Evolutionary conservation across 2,888 invertebrate species (phyloP).

Genomic region (Chymomyza procnemis): DNA sequence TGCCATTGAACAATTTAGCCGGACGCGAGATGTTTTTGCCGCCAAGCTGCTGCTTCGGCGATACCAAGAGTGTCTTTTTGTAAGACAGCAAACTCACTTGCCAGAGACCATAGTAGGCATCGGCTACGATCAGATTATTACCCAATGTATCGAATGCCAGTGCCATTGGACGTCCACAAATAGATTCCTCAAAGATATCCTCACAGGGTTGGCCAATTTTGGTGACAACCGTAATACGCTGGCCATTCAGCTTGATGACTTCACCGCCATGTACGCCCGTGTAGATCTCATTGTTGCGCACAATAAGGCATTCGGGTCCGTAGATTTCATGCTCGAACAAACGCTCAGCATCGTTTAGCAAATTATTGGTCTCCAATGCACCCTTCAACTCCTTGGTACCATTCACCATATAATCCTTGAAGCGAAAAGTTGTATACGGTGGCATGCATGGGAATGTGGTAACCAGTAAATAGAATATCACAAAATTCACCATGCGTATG

Average conservation of each 20-base stretch:
- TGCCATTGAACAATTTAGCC: constrained; percentile 86
- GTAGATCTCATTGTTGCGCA: constrained; percentile 88
- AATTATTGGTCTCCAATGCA: constrained; percentile 82
- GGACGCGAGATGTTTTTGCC: constrained; percentile 80
- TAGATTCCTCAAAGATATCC: constrained; percentile 86
- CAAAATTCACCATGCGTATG: constrained; percentile 79
- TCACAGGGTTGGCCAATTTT: constrained; percentile 89
- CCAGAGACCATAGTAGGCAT: constrained; percentile 94
- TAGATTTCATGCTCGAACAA: constrained; percentile 83
- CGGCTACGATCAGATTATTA: constrained; percentile 84
- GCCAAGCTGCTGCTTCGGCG: constrained; percentile 83
- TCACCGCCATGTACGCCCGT: constrained; percentile 89
- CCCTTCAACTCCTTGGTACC: constrained; percentile 81
- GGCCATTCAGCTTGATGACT: constrained; percentile 85
- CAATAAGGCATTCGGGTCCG: constrained; percentile 90
- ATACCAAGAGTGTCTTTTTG: constrained; percentile 84
- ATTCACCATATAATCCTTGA: constrained; percentile 82
- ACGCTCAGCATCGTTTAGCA: constrained; percentile 84
- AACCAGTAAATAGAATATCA: constrained; percentile 81
- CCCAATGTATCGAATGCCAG: constrained; percentile 88
- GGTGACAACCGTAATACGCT: constrained; percentile 85
- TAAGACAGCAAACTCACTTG: constrained; percentile 88
- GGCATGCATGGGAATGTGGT: constrained; percentile 87
- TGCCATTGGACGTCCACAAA: constrained; percentile 96
- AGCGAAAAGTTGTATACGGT: constrained; percentile 83